Conservation (phyloP, 2,888 invertebrate genomes). For the Caenorhabditis sp. region DNA sequence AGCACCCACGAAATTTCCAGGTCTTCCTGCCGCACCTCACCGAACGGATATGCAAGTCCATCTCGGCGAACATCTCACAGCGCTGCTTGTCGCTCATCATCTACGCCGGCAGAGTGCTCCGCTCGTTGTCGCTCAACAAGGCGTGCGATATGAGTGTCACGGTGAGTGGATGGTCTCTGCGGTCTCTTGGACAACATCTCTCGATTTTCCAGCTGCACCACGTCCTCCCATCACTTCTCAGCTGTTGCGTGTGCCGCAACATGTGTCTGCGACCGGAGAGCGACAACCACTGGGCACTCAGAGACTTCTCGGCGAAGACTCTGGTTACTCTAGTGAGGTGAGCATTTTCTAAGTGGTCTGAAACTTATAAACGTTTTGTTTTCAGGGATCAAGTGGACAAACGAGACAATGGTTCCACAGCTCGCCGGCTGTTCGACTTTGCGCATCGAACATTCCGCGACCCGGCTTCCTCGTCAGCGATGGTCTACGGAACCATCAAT, state of each 20-base stretch:
- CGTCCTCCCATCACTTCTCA: conserved; percentile 70
- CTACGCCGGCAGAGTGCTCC: conserved; percentile 70
- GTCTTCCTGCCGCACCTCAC: conserved; percentile 29
- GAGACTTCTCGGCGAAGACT: conserved; percentile 73
- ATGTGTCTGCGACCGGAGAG: conserved; percentile 68
- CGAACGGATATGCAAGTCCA: conserved; percentile 55
- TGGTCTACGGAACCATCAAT: conserved; percentile 62
- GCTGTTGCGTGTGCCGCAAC: conserved; percentile 69
- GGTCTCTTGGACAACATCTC: too few species aligned
- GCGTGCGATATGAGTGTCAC: conserved; percentile 65
- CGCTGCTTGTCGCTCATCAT: conserved; percentile 72
- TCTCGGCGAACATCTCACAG: conserved; percentile 65
- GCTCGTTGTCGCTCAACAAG: conserved; percentile 65
- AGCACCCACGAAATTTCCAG: conserved; percentile 11
- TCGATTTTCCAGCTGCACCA: conserved; percentile 70
- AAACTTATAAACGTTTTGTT: background rate
- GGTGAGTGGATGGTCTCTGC: too few species aligned
- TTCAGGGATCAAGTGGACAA: conserved; percentile 53
- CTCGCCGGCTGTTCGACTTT: conserved; percentile 40
- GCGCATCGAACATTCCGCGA: conserved; percentile 34
- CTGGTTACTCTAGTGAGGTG: conserved; percentile 65
- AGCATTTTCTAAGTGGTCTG: background rate
- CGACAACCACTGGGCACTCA: conserved; percentile 75
- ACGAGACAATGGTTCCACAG: conserved; percentile 11
- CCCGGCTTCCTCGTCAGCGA: conserved; percentile 44